phyloP scores from a whole-genome alignment of 2,888 invertebrate genomes.

The Drosophila nr. fundita region DNA sequence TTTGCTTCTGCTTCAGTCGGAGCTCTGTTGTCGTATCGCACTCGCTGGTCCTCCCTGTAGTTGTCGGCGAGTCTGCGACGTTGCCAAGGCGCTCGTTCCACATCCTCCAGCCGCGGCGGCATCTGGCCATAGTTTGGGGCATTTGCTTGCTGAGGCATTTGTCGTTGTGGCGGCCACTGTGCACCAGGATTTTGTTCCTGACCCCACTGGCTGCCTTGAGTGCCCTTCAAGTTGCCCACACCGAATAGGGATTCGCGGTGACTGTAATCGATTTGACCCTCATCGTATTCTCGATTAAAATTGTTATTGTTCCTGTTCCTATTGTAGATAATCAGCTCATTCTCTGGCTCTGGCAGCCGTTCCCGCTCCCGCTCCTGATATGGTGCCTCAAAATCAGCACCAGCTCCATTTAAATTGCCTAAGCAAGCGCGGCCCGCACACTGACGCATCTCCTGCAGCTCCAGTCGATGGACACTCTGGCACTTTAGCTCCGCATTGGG shows the following conservation, averaged over 20 bases:
- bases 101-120: conserved; percentile 46
- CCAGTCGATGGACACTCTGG: conserved; percentile 62
- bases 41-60: conserved; percentile 9
- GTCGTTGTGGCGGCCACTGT: conserved; percentile 23
- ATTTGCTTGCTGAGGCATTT: conserved; percentile 5
- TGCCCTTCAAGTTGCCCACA: conserved; percentile 66
- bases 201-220: conserved; percentile 24
- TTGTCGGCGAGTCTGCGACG: conserved; percentile 65
- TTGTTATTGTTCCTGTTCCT: conserved; percentile 17
- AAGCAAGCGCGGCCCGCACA: conserved; percentile 67
- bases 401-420: conserved; percentile 47
- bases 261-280: not conserved
- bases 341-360: conserved; percentile 13
- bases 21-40: conserved; percentile 12
- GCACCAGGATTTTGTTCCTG: conserved; percentile 8
- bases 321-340: conserved; percentile 11
- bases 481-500: conserved; percentile 87
- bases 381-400: conserved; percentile 15
- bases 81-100: conserved; percentile 88
- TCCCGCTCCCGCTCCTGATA: conserved; percentile 27
- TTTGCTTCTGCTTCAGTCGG: not conserved
- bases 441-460: conserved; percentile 47
- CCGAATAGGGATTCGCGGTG: conserved; percentile 27
- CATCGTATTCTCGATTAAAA: conserved; percentile 33
- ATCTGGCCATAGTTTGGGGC: conserved; percentile 10